Evolutionary conservation across 2,797 vertebrate genomes (phyloP).

Genomic region (Cichlasoma orientale): DNA sequence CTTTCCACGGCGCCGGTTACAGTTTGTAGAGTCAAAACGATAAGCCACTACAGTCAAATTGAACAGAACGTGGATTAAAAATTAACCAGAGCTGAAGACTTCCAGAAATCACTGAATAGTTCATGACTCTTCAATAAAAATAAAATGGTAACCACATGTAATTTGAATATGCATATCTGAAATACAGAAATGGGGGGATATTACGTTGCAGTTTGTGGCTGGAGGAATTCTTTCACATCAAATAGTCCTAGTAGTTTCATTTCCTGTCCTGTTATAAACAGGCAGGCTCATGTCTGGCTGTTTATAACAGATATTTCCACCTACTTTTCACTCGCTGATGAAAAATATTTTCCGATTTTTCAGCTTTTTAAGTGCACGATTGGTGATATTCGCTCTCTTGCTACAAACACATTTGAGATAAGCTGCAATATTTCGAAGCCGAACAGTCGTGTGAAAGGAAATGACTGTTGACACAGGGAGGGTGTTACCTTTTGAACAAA

Average conservation of each 20-base stretch:
- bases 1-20: background rate
- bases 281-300: background rate
- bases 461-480: slow-evolving; percentile 3
- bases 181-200: background rate
- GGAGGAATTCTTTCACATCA: background rate
- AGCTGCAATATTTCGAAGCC: background rate
- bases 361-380: background rate
- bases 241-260: background rate
- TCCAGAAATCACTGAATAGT: background rate
- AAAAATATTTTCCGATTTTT: background rate
- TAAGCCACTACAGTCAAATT: background rate
- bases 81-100: background rate
- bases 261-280: background rate
- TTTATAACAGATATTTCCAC: background rate
- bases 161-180: background rate
- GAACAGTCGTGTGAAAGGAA: background rate
- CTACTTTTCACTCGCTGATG: background rate
- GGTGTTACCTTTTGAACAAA: background rate
- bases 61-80: background rate
- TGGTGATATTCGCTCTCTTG: background rate
- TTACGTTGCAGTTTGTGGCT: background rate
- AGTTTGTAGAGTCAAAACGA: background rate
- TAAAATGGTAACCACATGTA: accelerated
- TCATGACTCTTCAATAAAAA: background rate
- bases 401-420: background rate